Conservation (phyloP, 2,888 invertebrate genomes). For the Teinopalpus imperialis region DNA sequence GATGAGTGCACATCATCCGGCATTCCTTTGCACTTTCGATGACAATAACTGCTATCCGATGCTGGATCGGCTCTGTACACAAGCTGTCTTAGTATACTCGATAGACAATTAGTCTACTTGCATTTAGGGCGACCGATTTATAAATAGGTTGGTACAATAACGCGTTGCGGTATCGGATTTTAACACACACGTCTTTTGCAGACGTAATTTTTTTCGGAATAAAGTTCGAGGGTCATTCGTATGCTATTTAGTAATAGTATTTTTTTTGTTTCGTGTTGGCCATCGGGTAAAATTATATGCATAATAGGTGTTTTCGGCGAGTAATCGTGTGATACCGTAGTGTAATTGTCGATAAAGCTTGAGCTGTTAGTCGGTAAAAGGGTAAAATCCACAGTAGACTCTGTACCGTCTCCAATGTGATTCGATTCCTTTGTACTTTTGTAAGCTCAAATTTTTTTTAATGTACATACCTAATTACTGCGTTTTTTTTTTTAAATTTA, state of each 20-base stretch:
- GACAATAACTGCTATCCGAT: no score
- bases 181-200: constrained; percentile 1
- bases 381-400: constrained; percentile 75
- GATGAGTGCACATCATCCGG: no score
- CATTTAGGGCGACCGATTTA: constrained; percentile 25
- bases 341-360: constrained; percentile 73
- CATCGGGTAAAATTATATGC: constrained; percentile 65
- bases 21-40: no score
- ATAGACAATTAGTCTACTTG: constrained; percentile 34
- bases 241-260: constrained; percentile 64
- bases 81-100: constrained; percentile 31
- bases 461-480: constrained; percentile 74
- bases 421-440: constrained; percentile 80
- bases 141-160: constrained; percentile 3
- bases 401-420: constrained; percentile 75
- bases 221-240: constrained; percentile 44
- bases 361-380: constrained; percentile 75
- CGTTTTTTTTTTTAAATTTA: constrained; percentile 49
- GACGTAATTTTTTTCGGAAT: constrained; percentile 27
- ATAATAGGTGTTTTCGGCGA: constrained; percentile 74
- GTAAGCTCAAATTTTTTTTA: constrained; percentile 78
- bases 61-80: no score
- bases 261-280: constrained; percentile 68
- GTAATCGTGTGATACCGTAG: constrained; percentile 75
- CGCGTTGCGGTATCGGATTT: not conserved